These are phyloP conservation scores for Magallana angulata DNA, from an alignment of 1,140 invertebrate species.

Conservation along the genomic window DNA sequence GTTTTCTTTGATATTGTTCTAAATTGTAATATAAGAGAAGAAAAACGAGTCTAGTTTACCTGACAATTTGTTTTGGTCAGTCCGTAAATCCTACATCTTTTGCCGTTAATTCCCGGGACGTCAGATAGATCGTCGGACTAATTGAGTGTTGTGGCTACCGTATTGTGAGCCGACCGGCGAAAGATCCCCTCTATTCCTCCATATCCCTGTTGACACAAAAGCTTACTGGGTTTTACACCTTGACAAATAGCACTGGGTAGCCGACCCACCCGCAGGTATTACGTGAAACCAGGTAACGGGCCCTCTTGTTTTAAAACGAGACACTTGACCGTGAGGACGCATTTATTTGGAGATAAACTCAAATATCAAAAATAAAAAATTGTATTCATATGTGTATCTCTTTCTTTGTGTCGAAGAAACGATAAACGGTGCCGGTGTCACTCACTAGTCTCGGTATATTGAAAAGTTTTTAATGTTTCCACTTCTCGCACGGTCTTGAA, in stretches of 20 bases:
- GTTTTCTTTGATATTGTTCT: too few relatives aligned
- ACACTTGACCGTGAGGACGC: not conserved
- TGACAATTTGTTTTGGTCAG: not conserved
- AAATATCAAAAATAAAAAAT: not conserved
- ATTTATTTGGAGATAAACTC: not conserved
- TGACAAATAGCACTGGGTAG: not conserved
- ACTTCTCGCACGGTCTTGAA: not conserved
- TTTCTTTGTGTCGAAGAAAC: not conserved
- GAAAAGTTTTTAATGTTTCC: not conserved
- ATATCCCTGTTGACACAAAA: slow-evolving; percentile 2
- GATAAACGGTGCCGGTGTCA: not conserved
- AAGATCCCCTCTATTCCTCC: slow-evolving; percentile 7
- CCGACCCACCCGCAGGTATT: not conserved
- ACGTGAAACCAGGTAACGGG: not conserved
- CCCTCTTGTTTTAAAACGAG: not conserved
- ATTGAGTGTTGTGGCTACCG: slow-evolving; percentile 17
- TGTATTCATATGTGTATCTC: not conserved
- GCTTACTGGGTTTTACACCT: slow-evolving; percentile 22
- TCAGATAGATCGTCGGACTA: not conserved
- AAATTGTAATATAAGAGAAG: not conserved
- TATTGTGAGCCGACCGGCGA: not conserved
- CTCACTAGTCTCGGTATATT: not conserved
- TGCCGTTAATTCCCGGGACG: not conserved
- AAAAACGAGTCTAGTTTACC: not conserved
- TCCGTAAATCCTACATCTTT: slow-evolving; percentile 9